Conservation (phyloP, 2,113 vertebrate species). For the Proteles cristata region DNA sequence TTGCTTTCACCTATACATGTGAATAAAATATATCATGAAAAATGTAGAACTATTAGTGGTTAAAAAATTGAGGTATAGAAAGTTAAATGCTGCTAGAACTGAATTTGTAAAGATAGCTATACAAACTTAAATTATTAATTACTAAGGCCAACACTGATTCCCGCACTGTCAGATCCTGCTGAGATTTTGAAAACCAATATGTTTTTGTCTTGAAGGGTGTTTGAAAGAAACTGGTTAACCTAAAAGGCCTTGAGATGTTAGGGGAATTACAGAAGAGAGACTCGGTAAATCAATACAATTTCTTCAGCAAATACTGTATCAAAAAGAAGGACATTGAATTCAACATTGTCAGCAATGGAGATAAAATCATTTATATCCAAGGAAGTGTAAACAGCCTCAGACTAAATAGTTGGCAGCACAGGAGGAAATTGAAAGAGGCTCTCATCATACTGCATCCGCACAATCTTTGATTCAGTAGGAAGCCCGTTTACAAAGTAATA, state of each 20-base stretch:
- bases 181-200: conserved; percentile 75
- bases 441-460: not conserved
- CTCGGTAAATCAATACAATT: conserved; percentile 80
- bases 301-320: conserved; percentile 81
- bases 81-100: conserved; percentile 51
- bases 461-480: conserved; percentile 59
- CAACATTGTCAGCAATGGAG: conserved; percentile 79
- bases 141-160: conserved; percentile 53
- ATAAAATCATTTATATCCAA: conserved; percentile 81
- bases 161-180: conserved; percentile 63
- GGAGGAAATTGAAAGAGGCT: conserved; percentile 70
- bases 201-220: conserved; percentile 77
- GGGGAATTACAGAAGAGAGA: conserved; percentile 77
- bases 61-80: conserved; percentile 43
- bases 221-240: conserved; percentile 82
- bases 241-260: conserved; percentile 77
- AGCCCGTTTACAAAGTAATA: conserved; percentile 52
- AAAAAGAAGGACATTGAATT: conserved; percentile 79
- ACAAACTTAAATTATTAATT: conserved; percentile 78
- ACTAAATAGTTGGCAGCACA: conserved; percentile 64
- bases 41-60: conserved; percentile 40
- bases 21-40: conserved; percentile 64
- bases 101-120: conserved; percentile 54
- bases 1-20: conserved; percentile 66
- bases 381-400: conserved; percentile 73